These are phyloP conservation scores for Pontoporia blainvillei DNA, from an alignment of 2,113 vertebrate genomes.

Conservation along the genomic window DNA sequence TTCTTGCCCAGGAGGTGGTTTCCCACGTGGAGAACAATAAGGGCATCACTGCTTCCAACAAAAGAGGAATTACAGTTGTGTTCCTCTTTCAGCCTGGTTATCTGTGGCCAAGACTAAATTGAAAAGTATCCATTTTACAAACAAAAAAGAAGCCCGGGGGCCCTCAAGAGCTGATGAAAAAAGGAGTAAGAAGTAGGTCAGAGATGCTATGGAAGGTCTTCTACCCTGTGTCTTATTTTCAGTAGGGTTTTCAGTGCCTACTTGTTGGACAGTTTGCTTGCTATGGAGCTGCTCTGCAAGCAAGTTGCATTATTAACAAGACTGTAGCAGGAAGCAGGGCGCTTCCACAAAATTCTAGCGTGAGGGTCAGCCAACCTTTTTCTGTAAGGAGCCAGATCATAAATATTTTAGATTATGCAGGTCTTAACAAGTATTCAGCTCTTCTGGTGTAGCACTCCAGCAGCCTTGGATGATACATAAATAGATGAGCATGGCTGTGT, in stretches of 20 bases:
- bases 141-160: not conserved
- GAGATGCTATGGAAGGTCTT: not conserved
- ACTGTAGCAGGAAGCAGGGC: not conserved
- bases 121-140: not conserved
- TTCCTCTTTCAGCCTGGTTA: not conserved
- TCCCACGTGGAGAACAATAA: not conserved
- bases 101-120: not conserved
- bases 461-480: not conserved
- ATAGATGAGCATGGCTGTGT: not conserved
- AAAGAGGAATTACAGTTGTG: not conserved
- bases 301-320: constrained; percentile 57
- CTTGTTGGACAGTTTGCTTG: not conserved
- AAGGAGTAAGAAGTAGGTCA: not conserved
- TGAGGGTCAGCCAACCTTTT: constrained; percentile 29
- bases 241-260: not conserved
- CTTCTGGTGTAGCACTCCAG: not conserved
- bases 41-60: not conserved
- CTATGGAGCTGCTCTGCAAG: not conserved
- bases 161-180: not conserved
- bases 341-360: not conserved
- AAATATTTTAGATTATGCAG: constrained; percentile 51
- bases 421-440: not conserved
- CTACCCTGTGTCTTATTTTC: not conserved
- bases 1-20: accelerated
- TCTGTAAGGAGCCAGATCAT: constrained; percentile 9